A percentile compares a stretch with the other conserved stretches of the same genome.
phyloP scores from a whole-genome alignment of 2,113 vertebrate species.

The Callipepla californica region DNA sequence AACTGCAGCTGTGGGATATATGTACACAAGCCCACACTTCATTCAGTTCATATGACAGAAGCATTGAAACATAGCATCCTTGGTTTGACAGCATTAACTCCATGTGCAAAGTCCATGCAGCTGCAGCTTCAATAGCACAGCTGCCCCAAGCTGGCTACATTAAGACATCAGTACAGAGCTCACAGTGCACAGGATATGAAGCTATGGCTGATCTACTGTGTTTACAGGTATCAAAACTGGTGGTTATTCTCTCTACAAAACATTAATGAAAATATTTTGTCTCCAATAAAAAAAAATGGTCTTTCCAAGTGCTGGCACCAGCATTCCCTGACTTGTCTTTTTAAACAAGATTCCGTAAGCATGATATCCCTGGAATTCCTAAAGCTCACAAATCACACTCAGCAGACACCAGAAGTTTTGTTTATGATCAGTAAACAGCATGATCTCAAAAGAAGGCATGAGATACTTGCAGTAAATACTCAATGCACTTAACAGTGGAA shows the following conservation, averaged over 20 bases:
- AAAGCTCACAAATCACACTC: not conserved
- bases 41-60: not conserved
- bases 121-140: not conserved
- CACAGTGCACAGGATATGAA: not conserved
- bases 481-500: not conserved
- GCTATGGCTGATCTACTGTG: not conserved
- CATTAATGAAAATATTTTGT: not conserved
- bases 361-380: not conserved
- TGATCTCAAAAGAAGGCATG: not conserved
- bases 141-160: not conserved
- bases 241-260: not conserved
- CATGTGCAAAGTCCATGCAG: not conserved
- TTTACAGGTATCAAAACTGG: not conserved
- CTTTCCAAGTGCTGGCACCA: not conserved
- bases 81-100: not conserved
- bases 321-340: not conserved
- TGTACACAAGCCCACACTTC: not conserved
- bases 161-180: not conserved
- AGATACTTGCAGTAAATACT: not conserved
- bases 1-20: not conserved
- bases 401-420: not conserved
- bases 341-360: rapidly evolving
- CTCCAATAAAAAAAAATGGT: not conserved
- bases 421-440: not conserved
- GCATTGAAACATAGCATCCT: not conserved